Base-by-base conservation (phyloP, 2,888 invertebrate species). In the Sepioteuthis lessoniana region DNA sequence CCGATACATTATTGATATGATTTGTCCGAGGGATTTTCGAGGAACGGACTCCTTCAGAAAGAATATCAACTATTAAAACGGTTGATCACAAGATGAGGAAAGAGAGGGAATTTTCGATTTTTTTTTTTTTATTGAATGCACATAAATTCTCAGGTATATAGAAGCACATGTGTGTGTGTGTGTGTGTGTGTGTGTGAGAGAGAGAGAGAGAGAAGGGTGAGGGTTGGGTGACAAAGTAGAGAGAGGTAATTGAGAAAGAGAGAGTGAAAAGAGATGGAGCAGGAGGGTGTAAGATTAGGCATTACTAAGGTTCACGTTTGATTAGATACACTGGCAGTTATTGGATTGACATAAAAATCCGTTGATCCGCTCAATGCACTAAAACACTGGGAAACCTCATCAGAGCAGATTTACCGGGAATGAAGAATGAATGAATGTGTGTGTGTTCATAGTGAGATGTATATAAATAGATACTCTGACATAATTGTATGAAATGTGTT, bases 301-400 rank as follows among this genome's bases (percentile, higher is more conserved):
- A n/a, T n/a, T 76, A 76, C 31, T n/a, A 31, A 31, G 76, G 76
- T 31, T n/a, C n/a, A 8, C n/a, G n/a, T 76, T 76, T 76, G 76
- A 76, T 76, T n/a, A n/a, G n/a, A 76, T n/a, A 76, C 76, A 8
- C 76, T n/a, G n/a, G 31, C 76, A n/a, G 76, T 76, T 76, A 76
- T 76, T 76, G 76, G 76, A n/a, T 76, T 76, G 76, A 76, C 76
- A 76, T 76, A 76, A 76, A 76, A 76, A n/a, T 76, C 76, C n/a
- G 19, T n/a, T 76, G 76, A 76, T 76, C 76, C n/a, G 76, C 8
- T 76, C 76, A 76, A 76, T n/a, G n/a, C n/a, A 76, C 76, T 76
- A 8, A 76, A 76, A n/a, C 16, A 76, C n/a, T 19, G 76, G 76
- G 31, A 76, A 76, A 31, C n/a, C 31, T 13, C 76, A 76, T 76